Evolutionary conservation across 1,140 invertebrate species (phyloP), one percentile per base, ranked within the genome.

Genomic region (Drosophila carrolli): DNA sequence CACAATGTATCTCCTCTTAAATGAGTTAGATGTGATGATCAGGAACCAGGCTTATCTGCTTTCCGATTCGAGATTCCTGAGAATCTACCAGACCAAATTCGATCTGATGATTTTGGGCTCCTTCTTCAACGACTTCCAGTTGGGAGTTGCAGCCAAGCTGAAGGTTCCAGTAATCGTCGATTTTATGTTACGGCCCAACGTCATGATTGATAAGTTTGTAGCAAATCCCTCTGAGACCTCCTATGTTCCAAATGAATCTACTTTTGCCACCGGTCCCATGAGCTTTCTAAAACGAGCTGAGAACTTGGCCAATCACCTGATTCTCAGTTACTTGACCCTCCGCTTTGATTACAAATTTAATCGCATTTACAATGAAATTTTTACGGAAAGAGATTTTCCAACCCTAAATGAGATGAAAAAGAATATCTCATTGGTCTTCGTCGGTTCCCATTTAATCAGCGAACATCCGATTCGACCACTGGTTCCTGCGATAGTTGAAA

Each of bases 401-500:
- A 23, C 44, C 1, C 44, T 46, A 1, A 23, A n/a, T 19, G 44
- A 46, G 4, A 19, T 46, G 19, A 46, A 10, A 23, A 46, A 23
- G 9, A 46, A 46, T 23, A 46, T 46, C 4, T 46, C 44, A 1
- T 0, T 46, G 44, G 44, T 16, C 8, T 46, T 46, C 5, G 44
- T 46, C 16, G 44, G 44, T 5, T 46, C 19, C 16, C 44, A 46
- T 46, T 23, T 23, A 11, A 46, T 46, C 16, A 46, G 9, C 10
- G 44, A 46, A 23, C 23, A 23, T 23, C 23, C 5, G 44, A 16
- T 23, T 23, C 23, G 16, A 46, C 16, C 44, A 11, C 44, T 19
- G 44, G 44, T 46, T 5, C 44, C 44, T 11, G 83, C 72, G 6
- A 62, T 86, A 3, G 79, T 93, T 1, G 83, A 93, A 75, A 89